A percentile compares a stretch with the other conserved stretches of the same genome.
Evolutionary conservation across 23 tunicate species (phyloP).

Genomic region (Styela plicata): DNA sequence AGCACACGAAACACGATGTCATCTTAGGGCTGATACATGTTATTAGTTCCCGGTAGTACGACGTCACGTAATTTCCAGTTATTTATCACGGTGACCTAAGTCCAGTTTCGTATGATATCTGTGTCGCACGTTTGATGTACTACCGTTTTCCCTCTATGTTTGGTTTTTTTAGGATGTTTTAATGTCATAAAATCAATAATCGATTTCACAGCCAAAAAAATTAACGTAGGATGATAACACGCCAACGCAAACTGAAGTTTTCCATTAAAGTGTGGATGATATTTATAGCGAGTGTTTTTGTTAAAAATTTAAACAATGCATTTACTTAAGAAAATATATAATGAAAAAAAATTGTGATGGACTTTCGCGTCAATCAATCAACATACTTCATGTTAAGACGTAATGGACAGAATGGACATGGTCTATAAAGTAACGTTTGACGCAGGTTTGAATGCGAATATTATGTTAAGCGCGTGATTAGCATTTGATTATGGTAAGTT

Average conservation of each 20-base stretch:
- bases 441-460: too few relatives aligned
- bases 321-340: neutral
- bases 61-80: neutral
- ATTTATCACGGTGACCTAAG: neutral
- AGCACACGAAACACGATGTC: neutral
- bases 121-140: neutral
- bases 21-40: neutral
- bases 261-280: neutral
- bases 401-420: too few relatives aligned
- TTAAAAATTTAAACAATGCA: neutral
- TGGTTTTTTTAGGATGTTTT: neutral
- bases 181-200: neutral
- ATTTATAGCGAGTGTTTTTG: neutral
- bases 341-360: neutral
- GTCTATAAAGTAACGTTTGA: too few relatives aligned
- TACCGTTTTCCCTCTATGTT: too few relatives aligned
- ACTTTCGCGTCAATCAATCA: neutral
- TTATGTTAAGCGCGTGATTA: too few relatives aligned
- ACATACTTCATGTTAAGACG: too few relatives aligned
- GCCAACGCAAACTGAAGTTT: neutral
- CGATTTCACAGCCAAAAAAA: neutral
- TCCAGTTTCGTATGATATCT: neutral
- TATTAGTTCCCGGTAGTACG: neutral
- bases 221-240: neutral
- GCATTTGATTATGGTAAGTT: too few relatives aligned